Conservation (phyloP, 2,113 vertebrate species). For the Colinus virginianus region DNA sequence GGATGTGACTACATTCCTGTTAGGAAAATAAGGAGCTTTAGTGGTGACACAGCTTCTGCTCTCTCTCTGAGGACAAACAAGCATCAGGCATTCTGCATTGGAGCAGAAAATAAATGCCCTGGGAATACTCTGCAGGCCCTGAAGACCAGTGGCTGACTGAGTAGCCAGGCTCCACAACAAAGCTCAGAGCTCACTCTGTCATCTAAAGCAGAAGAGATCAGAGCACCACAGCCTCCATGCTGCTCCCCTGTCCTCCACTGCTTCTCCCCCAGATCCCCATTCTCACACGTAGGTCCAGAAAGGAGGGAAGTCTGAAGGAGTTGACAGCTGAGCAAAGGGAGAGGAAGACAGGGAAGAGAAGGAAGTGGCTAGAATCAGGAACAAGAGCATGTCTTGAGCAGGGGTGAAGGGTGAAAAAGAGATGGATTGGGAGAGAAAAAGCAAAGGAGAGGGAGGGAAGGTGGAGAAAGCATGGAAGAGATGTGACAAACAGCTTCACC, state of each 20-base stretch:
- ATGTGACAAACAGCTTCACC: neutral
- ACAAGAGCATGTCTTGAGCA: neutral
- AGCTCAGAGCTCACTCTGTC: conserved; percentile 12
- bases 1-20: conserved; percentile 34
- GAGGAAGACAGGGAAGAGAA: neutral
- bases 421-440: neutral
- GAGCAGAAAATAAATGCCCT: conserved; percentile 70
- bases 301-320: neutral
- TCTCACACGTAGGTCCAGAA: neutral
- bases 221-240: neutral
- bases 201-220: neutral
- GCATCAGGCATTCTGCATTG: conserved; percentile 53
- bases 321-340: neutral
- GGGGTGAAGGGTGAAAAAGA: neutral
- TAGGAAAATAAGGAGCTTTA: conserved; percentile 52
- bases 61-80: conserved; percentile 29
- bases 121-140: conserved; percentile 47
- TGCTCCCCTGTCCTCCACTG: neutral
- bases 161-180: conserved; percentile 3
- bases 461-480: neutral
- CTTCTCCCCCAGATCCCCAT: neutral
- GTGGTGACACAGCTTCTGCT: neutral
- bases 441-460: neutral
- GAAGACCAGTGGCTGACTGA: conserved; percentile 65
- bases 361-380: neutral